Evolutionary conservation across 2,113 vertebrate species (phyloP), one percentile per base, ranked within the genome.

Genomic region (Leptobrachium leishanense): DNA sequence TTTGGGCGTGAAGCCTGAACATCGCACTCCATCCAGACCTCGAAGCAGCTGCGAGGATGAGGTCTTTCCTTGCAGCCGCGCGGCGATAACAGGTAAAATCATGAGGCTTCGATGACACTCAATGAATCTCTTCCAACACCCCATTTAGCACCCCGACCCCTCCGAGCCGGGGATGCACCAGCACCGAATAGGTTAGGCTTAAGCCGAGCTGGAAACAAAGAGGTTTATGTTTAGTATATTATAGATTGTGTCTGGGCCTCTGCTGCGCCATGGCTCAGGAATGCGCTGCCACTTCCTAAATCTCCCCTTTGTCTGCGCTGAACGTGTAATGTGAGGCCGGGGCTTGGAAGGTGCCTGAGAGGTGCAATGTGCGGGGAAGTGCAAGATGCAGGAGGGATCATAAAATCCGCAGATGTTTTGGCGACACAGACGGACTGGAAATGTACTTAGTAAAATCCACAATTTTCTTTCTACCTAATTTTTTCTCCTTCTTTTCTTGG

Each of bases 401-500:
- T 78, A 78, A 78, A 78, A 78, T 43, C 68, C 12, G 57, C 76
- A 78, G 76, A 71, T 78, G 76, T 78, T 78, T 71, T 72, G 68
- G 76, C 68, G 68, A 78, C 43, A 42, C 4, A 64, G 68, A 62
- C 6, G 10, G 40, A 40, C 53, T 68, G 50, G 59, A 77, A 69
- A 68, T 68, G 2, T 50, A 40, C 53, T 67, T 31, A 42, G 57
- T 50, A 71, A 78, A 78, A 43, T 20, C 31, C 8, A 65, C 20
- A 64, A 64, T 59, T 59, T 59, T 59, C 13, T 10, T 59, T 59
- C 50, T 54, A 31, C 2, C 50, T 8, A 59, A 4, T 59, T 59
- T 50, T 8, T 50, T 50, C 8, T 50, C 8, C 8, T 50, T 20
- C 39, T 54, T n/a, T 50, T 40, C 53, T 12, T 54, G 39, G 7